Conservation (phyloP, 2,113 vertebrate genomes). For the Cranoglanis bouderius region DNA sequence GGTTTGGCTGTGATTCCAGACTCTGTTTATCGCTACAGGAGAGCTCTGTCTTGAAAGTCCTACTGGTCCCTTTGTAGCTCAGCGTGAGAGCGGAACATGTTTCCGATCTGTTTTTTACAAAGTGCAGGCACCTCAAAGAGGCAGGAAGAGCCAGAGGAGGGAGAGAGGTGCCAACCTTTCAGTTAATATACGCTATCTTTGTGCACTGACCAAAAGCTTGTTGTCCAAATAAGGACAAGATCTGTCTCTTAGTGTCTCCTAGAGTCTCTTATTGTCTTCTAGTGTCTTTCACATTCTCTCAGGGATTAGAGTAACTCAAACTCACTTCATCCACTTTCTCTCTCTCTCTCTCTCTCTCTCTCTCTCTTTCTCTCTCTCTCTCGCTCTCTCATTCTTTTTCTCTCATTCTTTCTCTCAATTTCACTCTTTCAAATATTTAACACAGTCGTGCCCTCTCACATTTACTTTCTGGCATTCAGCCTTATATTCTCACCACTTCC, state of each 20-base stretch:
- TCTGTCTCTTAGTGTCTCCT: slow-evolving; percentile 51
- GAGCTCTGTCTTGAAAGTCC: slow-evolving; percentile 56
- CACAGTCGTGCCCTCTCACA: not conserved
- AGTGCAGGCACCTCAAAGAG: slow-evolving; percentile 55
- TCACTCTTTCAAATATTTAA: not conserved
- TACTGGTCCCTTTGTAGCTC: slow-evolving; percentile 44
- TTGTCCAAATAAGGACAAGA: slow-evolving; percentile 72
- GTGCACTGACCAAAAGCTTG: slow-evolving; percentile 47
- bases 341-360: not conserved
- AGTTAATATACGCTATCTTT: slow-evolving; percentile 56
- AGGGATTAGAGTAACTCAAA: not conserved
- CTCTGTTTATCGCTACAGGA: slow-evolving; percentile 60
- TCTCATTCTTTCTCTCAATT: not conserved
- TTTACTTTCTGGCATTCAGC: not conserved
- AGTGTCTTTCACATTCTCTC: not conserved
- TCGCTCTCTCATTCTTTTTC: not conserved
- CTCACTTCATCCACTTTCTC: not conserved
- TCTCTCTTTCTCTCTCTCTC: not conserved
- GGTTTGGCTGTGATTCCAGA: slow-evolving; percentile 62
- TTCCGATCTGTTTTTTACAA: slow-evolving; percentile 54
- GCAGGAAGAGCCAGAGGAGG: slow-evolving; percentile 41
- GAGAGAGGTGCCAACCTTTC: slow-evolving; percentile 66
- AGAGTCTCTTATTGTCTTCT: not conserved
- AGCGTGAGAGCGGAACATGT: slow-evolving; percentile 57
- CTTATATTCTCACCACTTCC: not conserved